Evolutionary conservation across 2,113 vertebrate genomes (phyloP).

Genomic region (Aphelocoma coerulescens): DNA sequence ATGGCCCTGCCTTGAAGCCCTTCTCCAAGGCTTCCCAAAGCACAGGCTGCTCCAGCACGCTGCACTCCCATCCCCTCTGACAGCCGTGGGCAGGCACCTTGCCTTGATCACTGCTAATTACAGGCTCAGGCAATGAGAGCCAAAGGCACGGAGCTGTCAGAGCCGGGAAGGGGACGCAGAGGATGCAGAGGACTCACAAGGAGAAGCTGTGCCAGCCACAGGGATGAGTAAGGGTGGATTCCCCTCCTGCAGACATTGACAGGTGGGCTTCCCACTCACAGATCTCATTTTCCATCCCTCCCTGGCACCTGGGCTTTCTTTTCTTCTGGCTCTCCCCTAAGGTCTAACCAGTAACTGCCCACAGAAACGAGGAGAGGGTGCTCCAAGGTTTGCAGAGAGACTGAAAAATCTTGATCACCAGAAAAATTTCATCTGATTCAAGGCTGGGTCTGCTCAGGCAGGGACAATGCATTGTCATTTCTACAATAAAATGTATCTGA

Average conservation of each 20-base stretch:
- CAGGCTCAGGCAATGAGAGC: neutral
- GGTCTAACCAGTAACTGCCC: neutral
- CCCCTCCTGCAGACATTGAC: accelerated
- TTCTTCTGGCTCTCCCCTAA: neutral
- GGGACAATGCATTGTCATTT: neutral
- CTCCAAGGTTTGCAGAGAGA: no score
- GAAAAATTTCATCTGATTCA: neutral
- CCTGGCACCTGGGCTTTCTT: neutral
- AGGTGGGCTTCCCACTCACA: accelerated
- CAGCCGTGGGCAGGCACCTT: neutral
- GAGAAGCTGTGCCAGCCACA: neutral
- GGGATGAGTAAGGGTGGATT: neutral
- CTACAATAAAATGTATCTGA: neutral
- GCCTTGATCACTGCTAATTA: neutral
- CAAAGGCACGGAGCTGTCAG: neutral
- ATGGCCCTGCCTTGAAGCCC: accelerated
- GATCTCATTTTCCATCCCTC: neutral
- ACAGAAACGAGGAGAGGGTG: neutral
- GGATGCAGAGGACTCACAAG: neutral
- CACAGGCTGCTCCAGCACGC: neutral
- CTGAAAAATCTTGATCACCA: neutral
- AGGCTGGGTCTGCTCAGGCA: neutral
- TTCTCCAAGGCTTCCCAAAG: neutral
- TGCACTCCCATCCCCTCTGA: neutral
- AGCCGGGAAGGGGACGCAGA: neutral